A percentile compares a stretch with the other conserved stretches of the same genome.
Conservation (phyloP, 2,797 vertebrate genomes). For the Petrocephalus sullivani region DNA sequence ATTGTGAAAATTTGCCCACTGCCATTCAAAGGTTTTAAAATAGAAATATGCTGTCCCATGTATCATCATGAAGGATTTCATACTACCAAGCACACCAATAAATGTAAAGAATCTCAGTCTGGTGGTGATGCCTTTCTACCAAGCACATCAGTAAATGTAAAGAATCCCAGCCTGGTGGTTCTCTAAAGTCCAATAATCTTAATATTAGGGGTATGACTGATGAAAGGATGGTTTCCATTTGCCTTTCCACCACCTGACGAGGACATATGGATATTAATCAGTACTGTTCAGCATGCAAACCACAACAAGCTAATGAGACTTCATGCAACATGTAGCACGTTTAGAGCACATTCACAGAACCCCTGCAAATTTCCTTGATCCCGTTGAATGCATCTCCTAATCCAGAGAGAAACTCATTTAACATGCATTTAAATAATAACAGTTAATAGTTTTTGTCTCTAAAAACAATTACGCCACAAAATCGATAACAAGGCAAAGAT, state of each 20-base stretch:
- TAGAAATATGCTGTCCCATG: background rate
- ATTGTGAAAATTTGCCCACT: background rate
- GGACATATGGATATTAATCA: background rate
- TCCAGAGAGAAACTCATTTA: background rate
- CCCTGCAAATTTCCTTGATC: background rate
- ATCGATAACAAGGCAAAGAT: slow-evolving; percentile 6
- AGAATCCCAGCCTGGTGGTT: background rate
- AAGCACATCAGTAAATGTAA: background rate
- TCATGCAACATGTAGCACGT: background rate
- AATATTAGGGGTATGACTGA: background rate
- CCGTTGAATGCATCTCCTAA: background rate
- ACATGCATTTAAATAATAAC: background rate
- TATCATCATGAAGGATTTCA: background rate
- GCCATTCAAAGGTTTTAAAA: background rate
- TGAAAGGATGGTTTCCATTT: background rate
- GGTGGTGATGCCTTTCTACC: background rate
- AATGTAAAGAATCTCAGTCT: background rate
- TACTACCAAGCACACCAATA: background rate
- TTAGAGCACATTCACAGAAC: background rate
- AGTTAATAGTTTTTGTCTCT: background rate
- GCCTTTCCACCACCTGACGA: background rate
- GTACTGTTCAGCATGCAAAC: background rate
- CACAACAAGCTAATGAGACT: background rate
- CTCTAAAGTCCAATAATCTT: slow-evolving; percentile 1
- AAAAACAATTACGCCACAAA: slow-evolving; percentile 5